Evolutionary conservation across 2,797 vertebrate genomes (phyloP).

Genomic region (Arvicola amphibius): DNA sequence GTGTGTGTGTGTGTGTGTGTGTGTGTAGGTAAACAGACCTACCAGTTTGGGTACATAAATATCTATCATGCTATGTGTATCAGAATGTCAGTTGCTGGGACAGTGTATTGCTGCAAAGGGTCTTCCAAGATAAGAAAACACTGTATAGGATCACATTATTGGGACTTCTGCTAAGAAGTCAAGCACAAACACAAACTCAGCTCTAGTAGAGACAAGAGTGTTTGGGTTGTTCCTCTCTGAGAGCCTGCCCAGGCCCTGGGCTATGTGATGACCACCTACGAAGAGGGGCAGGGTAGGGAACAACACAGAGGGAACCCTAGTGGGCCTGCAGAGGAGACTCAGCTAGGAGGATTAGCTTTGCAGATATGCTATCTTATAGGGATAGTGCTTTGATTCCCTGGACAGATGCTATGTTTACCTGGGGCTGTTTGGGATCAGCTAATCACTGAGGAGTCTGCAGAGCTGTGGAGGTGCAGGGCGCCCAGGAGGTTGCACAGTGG

Average conservation of each 20-base stretch:
- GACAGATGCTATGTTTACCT: conserved; percentile 33
- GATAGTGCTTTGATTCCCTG: not conserved
- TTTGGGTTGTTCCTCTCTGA: not conserved
- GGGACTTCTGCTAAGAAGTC: not conserved
- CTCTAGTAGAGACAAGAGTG: conserved; percentile 40
- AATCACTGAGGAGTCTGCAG: conserved; percentile 46
- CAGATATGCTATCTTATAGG: not conserved
- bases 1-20: not conserved
- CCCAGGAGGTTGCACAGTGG: not conserved
- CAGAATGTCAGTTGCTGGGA: not conserved
- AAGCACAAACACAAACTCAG: not conserved
- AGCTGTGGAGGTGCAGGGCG: not conserved
- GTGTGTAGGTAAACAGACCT: not conserved
- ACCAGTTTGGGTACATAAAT: not conserved
- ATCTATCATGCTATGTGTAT: not conserved
- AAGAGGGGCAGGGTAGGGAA: not conserved
- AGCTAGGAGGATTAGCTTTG: not conserved
- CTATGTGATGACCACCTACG: not conserved
- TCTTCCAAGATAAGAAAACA: not conserved
- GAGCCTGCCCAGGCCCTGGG: not conserved
- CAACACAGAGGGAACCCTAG: not conserved
- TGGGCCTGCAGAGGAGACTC: not conserved
- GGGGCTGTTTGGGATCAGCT: conserved; percentile 40
- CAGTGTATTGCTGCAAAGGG: not conserved
- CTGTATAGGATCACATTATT: not conserved